These are phyloP conservation scores for Rhagium mordax DNA, from an alignment of 2,888 invertebrate species.

Conservation along the genomic window DNA sequence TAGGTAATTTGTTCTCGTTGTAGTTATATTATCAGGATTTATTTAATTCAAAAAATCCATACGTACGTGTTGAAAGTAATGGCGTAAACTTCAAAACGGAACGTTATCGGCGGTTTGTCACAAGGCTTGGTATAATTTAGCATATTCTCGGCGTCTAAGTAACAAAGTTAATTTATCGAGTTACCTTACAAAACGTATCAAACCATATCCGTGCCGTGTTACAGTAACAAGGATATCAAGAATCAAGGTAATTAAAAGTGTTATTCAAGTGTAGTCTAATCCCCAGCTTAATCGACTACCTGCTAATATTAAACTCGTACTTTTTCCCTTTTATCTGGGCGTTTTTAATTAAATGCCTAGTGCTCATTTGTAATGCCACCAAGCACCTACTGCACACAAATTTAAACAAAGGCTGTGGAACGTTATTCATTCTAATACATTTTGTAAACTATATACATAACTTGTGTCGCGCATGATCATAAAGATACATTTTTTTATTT, in stretches of 20 bases:
- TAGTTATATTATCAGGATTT: not conserved
- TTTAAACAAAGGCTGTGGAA: slow-evolving; percentile 5
- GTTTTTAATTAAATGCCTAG: slow-evolving; percentile 25
- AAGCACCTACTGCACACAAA: slow-evolving; percentile 5
- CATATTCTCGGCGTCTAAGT: not conserved
- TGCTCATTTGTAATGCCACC: slow-evolving; percentile 20
- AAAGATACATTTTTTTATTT: not conserved
- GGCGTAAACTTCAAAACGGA: not conserved
- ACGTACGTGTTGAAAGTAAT: not conserved
- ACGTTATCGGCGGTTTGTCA: not conserved
- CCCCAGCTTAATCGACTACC: slow-evolving; percentile 8
- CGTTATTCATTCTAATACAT: slow-evolving; percentile 10
- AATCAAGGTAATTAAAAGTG: slow-evolving; percentile 20
- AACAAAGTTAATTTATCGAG: not conserved
- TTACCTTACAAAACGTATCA: not conserved
- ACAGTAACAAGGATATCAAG: not conserved
- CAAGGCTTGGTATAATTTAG: not conserved
- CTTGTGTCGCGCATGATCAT: too few species aligned
- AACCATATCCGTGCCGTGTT: not conserved
- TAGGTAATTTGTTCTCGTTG: too few species aligned
- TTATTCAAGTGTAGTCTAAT: slow-evolving; percentile 8
- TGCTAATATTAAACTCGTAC: slow-evolving; percentile 17
- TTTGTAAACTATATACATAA: not conserved
- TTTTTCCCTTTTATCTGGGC: slow-evolving; percentile 11
- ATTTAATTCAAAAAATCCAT: not conserved